Conservation (phyloP, 2,888 invertebrate species). For the Cecidostiba fungosa region DNA sequence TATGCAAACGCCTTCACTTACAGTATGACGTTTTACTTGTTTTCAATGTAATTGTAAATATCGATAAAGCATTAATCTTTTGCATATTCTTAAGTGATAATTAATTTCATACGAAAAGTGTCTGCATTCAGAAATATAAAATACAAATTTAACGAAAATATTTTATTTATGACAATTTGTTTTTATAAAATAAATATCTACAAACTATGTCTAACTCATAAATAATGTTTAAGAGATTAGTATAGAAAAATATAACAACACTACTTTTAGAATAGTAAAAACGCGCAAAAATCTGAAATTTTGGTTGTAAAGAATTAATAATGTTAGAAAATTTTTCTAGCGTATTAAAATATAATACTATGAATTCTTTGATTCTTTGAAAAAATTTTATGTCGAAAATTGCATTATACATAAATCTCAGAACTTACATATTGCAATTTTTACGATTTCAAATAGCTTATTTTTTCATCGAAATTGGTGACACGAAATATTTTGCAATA, state of each 20-base stretch:
- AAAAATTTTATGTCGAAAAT: background rate
- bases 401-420: constrained; percentile 2
- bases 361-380: background rate
- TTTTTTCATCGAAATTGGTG: background rate
- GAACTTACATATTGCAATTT: background rate
- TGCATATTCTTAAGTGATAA: background rate
- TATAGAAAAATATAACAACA: constrained; percentile 12
- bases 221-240: background rate
- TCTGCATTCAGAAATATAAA: constrained; percentile 35
- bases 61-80: constrained; percentile 9
- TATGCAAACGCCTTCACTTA: background rate
- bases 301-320: background rate
- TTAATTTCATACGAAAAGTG: constrained; percentile 39
- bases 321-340: background rate
- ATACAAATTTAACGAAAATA: constrained; percentile 1
- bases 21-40: background rate
- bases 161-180: background rate
- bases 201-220: background rate
- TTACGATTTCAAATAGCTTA: background rate
- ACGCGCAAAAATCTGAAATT: background rate
- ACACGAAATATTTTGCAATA: background rate
- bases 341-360: background rate
- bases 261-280: background rate
- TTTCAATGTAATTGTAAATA: background rate
- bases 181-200: constrained; percentile 14